Evolutionary conservation across 1,140 invertebrate species (phyloP).

Genomic region (Tribolium madens): DNA sequence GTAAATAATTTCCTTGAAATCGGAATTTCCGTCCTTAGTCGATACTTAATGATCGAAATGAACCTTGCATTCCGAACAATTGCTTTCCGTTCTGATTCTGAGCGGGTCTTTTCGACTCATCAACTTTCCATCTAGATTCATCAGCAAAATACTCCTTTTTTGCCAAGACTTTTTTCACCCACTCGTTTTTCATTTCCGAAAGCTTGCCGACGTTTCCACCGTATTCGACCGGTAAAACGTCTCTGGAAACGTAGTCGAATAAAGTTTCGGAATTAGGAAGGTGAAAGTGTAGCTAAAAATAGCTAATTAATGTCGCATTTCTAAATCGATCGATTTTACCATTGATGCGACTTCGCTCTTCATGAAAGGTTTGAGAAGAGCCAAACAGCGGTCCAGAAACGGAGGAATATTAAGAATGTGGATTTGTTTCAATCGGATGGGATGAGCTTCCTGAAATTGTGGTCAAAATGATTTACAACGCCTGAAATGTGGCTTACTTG

Average conservation of each 20-base stretch:
- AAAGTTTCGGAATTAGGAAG: slow-evolving; percentile 71
- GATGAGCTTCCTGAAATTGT: slow-evolving; percentile 79
- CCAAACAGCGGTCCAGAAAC: slow-evolving; percentile 73
- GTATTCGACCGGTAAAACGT: slow-evolving; percentile 75
- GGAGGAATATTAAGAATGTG: slow-evolving; percentile 77
- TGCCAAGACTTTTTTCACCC: slow-evolving; percentile 64
- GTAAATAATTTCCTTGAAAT: not conserved
- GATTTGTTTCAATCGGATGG: slow-evolving; percentile 78
- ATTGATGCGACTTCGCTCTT: slow-evolving; percentile 74
- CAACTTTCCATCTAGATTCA: slow-evolving; percentile 59
- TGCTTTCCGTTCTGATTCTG: slow-evolving; percentile 53
- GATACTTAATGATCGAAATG: slow-evolving; percentile 67
- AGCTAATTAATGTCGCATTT: slow-evolving; percentile 20
- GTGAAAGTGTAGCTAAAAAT: slow-evolving; percentile 72
- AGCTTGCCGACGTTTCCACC: slow-evolving; percentile 73
- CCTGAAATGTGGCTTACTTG: slow-evolving; percentile 62
- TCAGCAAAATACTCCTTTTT: slow-evolving; percentile 60
- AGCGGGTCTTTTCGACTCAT: slow-evolving; percentile 59
- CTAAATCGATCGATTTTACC: slow-evolving; percentile 63
- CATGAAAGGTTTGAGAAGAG: slow-evolving; percentile 74
- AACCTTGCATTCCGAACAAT: slow-evolving; percentile 66
- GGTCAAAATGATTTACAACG: not conserved
- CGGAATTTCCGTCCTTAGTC: slow-evolving; percentile 61
- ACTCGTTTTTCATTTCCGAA: slow-evolving; percentile 69
- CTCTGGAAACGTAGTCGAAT: slow-evolving; percentile 71